Evolutionary conservation across 1,140 invertebrate species (phyloP).

Genomic region (Camponotus floridanus): DNA sequence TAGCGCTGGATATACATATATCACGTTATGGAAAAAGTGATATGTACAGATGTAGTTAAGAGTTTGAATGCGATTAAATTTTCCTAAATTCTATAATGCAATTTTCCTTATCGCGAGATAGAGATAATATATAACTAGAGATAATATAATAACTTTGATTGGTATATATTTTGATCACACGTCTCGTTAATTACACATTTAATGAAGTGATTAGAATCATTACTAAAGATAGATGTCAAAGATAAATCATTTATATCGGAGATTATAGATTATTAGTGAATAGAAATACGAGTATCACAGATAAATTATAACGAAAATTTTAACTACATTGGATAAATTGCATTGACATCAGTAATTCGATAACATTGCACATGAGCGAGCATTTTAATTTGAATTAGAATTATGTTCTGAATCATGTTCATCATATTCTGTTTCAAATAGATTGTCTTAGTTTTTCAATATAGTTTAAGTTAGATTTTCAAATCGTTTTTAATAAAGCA

Average conservation of each 20-base stretch:
- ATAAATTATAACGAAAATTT: constrained; percentile 72
- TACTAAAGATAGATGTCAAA: constrained; percentile 34
- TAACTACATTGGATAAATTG: constrained; percentile 69
- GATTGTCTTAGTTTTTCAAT: neutral
- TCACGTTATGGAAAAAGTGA: neutral
- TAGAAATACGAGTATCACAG: constrained; percentile 59
- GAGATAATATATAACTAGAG: neutral
- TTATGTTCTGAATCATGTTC: neutral
- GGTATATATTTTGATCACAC: constrained; percentile 22
- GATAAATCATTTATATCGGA: constrained; percentile 78
- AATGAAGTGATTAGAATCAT: constrained; percentile 34
- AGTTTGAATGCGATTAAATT: neutral
- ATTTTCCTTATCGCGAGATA: neutral
- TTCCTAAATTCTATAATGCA: neutral
- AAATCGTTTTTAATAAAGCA: constrained; percentile 6
- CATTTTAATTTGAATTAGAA: neutral
- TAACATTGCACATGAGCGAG: neutral
- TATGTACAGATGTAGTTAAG: neutral
- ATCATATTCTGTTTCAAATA: neutral
- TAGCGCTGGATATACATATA: neutral
- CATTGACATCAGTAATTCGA: neutral
- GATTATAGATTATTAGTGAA: constrained; percentile 78
- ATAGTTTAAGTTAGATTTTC: neutral
- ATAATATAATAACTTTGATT: neutral
- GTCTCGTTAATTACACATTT: constrained; percentile 7